These are phyloP conservation scores for Philhelius pedissequus DNA, from an alignment of 2,888 invertebrate genomes.

Conservation along the genomic window DNA sequence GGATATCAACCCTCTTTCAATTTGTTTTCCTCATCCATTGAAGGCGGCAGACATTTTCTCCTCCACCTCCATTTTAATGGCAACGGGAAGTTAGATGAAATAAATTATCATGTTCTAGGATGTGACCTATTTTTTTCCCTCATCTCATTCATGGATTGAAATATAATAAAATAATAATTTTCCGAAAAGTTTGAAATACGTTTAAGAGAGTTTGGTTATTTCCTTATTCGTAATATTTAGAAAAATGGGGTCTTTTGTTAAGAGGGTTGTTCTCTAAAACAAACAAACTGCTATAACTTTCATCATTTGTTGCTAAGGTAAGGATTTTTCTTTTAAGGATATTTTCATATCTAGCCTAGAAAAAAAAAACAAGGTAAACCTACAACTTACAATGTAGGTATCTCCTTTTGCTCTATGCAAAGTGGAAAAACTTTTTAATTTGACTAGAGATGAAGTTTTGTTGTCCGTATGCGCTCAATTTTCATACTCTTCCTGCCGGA, in stretches of 20 bases:
- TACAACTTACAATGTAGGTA: constrained; percentile 17
- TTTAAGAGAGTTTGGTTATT: constrained; percentile 26
- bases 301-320: constrained; percentile 20
- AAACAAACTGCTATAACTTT: constrained; percentile 58
- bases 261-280: constrained; percentile 15
- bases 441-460: constrained; percentile 57
- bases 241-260: background rate
- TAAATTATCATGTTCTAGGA: constrained; percentile 56
- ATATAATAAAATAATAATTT: constrained; percentile 63
- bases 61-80: background rate
- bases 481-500: background rate
- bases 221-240: background rate
- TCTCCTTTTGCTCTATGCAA: constrained; percentile 30
- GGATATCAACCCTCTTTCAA: constrained; percentile 11
- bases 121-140: constrained; percentile 51
- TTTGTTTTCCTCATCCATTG: background rate
- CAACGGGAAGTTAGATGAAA: constrained; percentile 30
- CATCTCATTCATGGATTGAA: constrained; percentile 39
- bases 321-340: background rate
- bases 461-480: constrained; percentile 45
- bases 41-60: background rate
- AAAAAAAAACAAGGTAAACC: constrained; percentile 1
- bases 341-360: constrained; percentile 1
- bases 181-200: constrained; percentile 50
- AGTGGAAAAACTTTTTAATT: constrained; percentile 67